Evolutionary conservation across 1,140 invertebrate species (phyloP), one percentile per base, ranked within the genome.

Genomic region (Stegodyphus mimosarum): DNA sequence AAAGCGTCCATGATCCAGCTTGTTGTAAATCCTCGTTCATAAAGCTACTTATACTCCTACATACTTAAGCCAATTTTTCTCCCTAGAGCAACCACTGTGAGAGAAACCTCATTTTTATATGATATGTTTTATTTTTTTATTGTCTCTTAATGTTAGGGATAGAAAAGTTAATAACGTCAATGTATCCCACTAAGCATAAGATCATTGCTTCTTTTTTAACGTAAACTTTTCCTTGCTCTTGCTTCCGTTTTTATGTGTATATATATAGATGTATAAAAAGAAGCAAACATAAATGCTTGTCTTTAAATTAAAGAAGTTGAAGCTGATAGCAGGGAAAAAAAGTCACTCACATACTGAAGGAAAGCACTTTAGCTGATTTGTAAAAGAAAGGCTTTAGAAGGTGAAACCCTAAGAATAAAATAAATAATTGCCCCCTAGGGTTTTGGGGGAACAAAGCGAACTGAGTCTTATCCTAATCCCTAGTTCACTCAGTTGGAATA

Each of bases 371-470:
- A 74, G 64, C 73, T 74, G 50, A 84, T 84, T 84, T 76, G 33
- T 75, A 76, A 17, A 81, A 49, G 73, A 51, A 60, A 70, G 51
- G 64, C 64, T 50, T 13, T 7, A n/a, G 52, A 15, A 60, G 33
- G 79, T 13, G 10, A 55, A 83, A 67, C 17, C 17, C 50, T 49
- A 60, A 70, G 63, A 76, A 53, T 76, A 76, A 51, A 84, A 84
- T 84, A 84, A 84, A 76, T 84, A 84, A 84, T 84, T 84, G 81
- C 73, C 72, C 81, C 81, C 81, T 53, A 75, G 81, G 73, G 81
- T 66, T 60, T 69, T 5, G 7, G 18, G 55, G 33, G 33, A 74
- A 84, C 81, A 84, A 76, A 75, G 73, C 60, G 76, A 51, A 53
- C 63, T n/a, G 33, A 60, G 81, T 33, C 60, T 84, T 84, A 69